Conservation (phyloP, 64 coral and sea anemone species). For the Pocillopora damicornis region DNA sequence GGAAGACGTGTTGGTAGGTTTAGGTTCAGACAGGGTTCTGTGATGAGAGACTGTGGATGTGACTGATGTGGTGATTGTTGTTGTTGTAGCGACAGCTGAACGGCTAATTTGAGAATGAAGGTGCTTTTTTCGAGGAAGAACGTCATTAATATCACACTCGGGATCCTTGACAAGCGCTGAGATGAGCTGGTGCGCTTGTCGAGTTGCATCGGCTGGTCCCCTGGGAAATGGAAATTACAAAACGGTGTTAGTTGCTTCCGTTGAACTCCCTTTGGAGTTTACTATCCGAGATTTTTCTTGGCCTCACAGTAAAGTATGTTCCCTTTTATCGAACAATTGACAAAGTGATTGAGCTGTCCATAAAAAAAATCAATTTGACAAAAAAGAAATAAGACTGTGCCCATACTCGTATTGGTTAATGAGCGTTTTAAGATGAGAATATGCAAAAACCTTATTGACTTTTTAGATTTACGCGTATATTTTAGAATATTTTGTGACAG, state of each 20-base stretch:
- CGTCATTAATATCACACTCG: slow-evolving; percentile 98
- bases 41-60: slow-evolving; percentile 36
- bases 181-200: slow-evolving; percentile 92
- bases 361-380: too few species aligned
- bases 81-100: slow-evolving; percentile 16
- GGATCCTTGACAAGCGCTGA: slow-evolving; percentile 94
- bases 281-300: too few species aligned
- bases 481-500: too few species aligned
- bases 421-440: too few species aligned
- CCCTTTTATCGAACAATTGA: too few species aligned
- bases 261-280: too few species aligned
- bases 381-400: too few species aligned
- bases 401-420: too few species aligned
- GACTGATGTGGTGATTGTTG: slow-evolving; percentile 44
- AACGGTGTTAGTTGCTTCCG: neutral
- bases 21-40: slow-evolving; percentile 37
- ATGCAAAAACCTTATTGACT: too few species aligned
- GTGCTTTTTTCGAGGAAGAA: slow-evolving; percentile 82
- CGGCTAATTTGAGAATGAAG: slow-evolving; percentile 57
- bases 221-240: slow-evolving; percentile 33
- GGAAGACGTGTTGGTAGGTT: neutral
- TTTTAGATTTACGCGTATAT: too few species aligned
- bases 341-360: too few species aligned
- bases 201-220: slow-evolving; percentile 87
- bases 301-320: too few species aligned